These are phyloP conservation scores for Lacerta agilis DNA, from an alignment of 2,797 vertebrate genomes.

Conservation along the genomic window DNA sequence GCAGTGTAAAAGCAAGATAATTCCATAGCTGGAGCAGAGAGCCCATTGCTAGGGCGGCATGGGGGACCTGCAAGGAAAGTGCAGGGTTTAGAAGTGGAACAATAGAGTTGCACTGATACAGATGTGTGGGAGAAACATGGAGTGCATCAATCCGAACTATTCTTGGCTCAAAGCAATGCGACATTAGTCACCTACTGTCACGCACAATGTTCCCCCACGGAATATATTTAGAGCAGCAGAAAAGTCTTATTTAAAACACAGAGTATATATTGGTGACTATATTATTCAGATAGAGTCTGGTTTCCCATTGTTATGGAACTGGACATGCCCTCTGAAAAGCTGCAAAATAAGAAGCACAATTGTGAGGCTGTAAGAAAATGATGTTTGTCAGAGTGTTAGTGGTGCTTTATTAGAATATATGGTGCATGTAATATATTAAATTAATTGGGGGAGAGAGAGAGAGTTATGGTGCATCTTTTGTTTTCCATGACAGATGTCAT, in stretches of 20 bases:
- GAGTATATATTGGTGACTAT: neutral
- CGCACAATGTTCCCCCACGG: neutral
- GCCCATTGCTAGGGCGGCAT: slow-evolving; percentile 7
- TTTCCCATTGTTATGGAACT: neutral
- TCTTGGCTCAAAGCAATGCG: slow-evolving; percentile 14
- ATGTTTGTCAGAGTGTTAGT: neutral
- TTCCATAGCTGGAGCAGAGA: slow-evolving; percentile 13
- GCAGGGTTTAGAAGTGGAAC: slow-evolving; percentile 12
- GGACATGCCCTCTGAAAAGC: neutral
- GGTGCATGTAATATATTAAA: too few relatives aligned
- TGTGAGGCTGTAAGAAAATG: neutral
- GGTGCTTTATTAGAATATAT: too few relatives aligned
- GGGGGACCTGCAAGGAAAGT: neutral
- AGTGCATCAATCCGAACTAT: slow-evolving; percentile 1
- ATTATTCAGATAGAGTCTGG: neutral
- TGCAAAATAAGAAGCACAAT: neutral
- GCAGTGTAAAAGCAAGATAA: slow-evolving; percentile 33
- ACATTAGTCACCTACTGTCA: slow-evolving; percentile 21
- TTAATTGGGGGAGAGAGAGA: too few relatives aligned
- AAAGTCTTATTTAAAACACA: neutral
- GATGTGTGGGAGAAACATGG: slow-evolving; percentile 24
- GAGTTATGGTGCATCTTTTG: neutral
- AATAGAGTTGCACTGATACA: slow-evolving; percentile 10
- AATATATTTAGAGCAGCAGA: neutral
- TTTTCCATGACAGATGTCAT: neutral